Evolutionary conservation across 1,140 invertebrate species (phyloP).

Genomic region (Acromyrmex charruanus): DNA sequence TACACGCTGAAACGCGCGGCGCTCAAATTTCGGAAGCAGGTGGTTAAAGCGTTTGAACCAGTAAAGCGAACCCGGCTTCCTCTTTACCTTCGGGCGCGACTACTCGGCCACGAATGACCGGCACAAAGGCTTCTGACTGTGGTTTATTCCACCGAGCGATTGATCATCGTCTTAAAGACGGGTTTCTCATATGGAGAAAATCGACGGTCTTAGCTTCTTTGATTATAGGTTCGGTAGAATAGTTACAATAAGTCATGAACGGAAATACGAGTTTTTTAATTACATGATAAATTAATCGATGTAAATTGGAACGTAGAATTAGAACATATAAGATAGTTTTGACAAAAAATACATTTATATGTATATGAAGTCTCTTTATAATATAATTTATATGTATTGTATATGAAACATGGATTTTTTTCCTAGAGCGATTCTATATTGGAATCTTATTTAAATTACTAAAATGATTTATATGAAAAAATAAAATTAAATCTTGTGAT

Average conservation of each 20-base stretch:
- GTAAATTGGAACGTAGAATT: not conserved
- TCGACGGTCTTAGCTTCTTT: not conserved
- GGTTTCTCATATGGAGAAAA: constrained; percentile 18
- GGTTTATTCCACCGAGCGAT: constrained; percentile 40
- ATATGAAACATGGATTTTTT: not conserved
- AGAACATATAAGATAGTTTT: not conserved
- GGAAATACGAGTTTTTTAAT: not conserved
- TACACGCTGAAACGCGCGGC: constrained; percentile 42
- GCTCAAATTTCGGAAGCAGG: constrained; percentile 83
- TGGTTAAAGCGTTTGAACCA: constrained; percentile 79
- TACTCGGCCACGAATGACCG: constrained; percentile 54
- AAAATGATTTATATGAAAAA: no score
- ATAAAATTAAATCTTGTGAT: not conserved
- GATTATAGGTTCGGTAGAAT: not conserved
- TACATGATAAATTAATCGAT: not conserved
- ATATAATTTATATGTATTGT: no score
- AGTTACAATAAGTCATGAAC: not conserved
- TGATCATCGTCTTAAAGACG: constrained; percentile 49
- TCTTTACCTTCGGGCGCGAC: constrained; percentile 55
- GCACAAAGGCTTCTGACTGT: constrained; percentile 64
- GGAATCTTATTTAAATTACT: constrained; percentile 1
- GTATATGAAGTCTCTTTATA: no score
- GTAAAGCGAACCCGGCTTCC: constrained; percentile 73
- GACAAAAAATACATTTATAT: not conserved
- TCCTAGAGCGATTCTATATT: not conserved